Evolutionary conservation across 2,113 vertebrate species (phyloP).

Genomic region (Triplophysa dalaica): DNA sequence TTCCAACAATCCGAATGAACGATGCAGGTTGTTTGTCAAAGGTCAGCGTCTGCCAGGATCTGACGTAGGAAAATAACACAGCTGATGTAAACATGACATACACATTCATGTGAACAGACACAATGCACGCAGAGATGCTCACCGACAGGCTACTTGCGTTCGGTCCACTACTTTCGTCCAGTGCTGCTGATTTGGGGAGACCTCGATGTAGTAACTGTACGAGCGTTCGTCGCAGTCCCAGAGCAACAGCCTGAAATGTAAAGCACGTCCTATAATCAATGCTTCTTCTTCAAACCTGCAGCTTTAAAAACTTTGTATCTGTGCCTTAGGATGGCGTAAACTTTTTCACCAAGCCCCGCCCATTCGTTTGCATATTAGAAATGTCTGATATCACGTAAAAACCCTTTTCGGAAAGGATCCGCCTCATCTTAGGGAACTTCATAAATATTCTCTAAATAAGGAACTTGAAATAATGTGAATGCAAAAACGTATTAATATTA

Average conservation of each 20-base stretch:
- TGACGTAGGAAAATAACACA: constrained; percentile 52
- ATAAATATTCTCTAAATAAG: no score
- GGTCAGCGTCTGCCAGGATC: constrained; percentile 91
- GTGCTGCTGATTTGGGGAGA: constrained; percentile 92
- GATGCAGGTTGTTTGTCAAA: constrained; percentile 90
- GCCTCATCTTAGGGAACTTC: no score
- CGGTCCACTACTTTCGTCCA: constrained; percentile 92
- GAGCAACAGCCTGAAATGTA: constrained; percentile 80
- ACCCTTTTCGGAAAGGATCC: no score
- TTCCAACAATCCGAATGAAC: constrained; percentile 94
- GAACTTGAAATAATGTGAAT: no score
- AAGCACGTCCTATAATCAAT: not conserved
- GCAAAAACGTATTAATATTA: no score
- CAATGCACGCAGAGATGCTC: constrained; percentile 52
- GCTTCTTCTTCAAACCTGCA: no score
- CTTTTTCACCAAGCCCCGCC: no score
- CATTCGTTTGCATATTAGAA: no score
- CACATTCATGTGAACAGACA: constrained; percentile 7
- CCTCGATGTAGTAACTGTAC: constrained; percentile 93
- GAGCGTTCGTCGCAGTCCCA: constrained; percentile 98
- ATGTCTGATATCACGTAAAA: no score
- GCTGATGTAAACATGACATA: no score
- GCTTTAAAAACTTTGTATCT: no score
- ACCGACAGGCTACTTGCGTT: constrained; percentile 89
- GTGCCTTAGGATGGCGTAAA: no score